phyloP scores from a whole-genome alignment of 2,113 vertebrate species.

The Plecotus auritus region DNA sequence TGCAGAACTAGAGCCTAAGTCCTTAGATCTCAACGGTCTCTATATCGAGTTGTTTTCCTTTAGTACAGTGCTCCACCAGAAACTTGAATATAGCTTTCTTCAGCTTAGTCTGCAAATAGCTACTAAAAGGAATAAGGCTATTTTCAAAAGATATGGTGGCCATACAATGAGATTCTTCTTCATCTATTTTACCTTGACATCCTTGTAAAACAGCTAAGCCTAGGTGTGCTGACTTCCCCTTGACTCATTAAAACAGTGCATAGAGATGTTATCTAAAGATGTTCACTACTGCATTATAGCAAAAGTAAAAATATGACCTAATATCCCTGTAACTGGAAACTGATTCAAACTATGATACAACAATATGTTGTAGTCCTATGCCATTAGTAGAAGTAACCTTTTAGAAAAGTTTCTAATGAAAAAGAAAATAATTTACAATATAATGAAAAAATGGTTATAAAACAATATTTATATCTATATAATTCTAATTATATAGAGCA shows the following conservation, averaged over 20 bases:
- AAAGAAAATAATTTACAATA: not conserved
- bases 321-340: not conserved
- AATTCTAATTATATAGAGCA: not conserved
- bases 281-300: not conserved
- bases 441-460: not conserved
- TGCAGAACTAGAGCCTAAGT: not conserved
- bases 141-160: not conserved
- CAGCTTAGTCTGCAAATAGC: not conserved
- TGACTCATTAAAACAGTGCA: not conserved
- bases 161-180: not conserved
- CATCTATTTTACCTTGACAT: not conserved
- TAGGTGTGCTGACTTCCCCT: not conserved
- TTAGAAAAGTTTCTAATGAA: not conserved
- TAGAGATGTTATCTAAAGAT: not conserved
- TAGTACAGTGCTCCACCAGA: not conserved
- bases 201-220: not conserved
- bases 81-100: not conserved
- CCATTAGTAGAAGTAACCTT: not conserved
- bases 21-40: not conserved
- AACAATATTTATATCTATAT: not conserved
- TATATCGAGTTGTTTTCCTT: not conserved
- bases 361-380: not conserved
- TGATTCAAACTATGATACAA: not conserved
- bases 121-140: not conserved
- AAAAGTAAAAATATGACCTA: not conserved